Evolutionary conservation across 2,113 vertebrate species (phyloP), one percentile per base, ranked within the genome.

Genomic region (Vulpes ferrilata): DNA sequence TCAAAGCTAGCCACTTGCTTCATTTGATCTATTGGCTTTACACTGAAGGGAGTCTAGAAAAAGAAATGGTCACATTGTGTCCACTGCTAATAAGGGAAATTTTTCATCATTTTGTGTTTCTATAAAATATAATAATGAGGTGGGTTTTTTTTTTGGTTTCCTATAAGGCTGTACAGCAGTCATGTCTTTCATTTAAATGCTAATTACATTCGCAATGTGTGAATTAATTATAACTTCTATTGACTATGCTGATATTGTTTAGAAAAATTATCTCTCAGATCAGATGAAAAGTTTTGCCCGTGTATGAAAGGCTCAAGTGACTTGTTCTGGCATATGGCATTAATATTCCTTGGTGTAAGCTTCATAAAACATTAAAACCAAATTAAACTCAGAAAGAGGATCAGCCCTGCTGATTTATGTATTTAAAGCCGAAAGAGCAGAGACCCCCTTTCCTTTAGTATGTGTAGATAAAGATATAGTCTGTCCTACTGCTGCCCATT

Each of bases 181-280:
- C 78, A 94, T 88, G 97, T 98, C 78, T 98, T 98, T 98, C 96
- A 98, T 97, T 97, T 97, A 90, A 98, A 98, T 98, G 95, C 62
- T 98, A 98, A 98, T 99, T 98, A 96, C 83, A 97, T 94, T 97
- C 73, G 98, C 74, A 79, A 17, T 97, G 87, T 98, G 98, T 98
- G 95, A 99, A 98, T 98, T 98, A 98, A 98, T 98, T 98, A 97
- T 97, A 95, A 97, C 90, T 98, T 90, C 92, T 97, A 96, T 98
- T 98, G 97, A 98, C 97, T 98, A 30, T 35, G 89, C 95, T 97
- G 95, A 98, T 98, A 98, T 92, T 98, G 98, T 98, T 98, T 98
- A 97, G 98, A 98, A 92, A 98, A 98, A 98, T 98, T 98, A 97
- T 98, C 97, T 98, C 91, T 98, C 55, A 97, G 98, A 98, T 98